Base-by-base conservation (phyloP, 2,797 vertebrate genomes). In the Lycodopsis pacificus region DNA sequence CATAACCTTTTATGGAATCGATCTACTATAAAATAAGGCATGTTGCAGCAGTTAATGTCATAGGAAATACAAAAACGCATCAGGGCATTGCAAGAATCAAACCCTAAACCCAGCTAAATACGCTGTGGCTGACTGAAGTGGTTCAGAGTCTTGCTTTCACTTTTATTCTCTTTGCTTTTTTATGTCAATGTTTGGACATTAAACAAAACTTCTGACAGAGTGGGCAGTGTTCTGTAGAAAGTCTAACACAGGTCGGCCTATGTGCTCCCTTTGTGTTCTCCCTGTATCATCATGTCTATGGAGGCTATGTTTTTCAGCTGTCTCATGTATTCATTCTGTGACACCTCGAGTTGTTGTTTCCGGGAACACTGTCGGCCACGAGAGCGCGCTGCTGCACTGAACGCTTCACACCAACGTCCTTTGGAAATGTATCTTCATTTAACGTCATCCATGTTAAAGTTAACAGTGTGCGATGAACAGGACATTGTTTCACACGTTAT, bases 401-500 rank as follows among this genome's bases (percentile, higher is more conserved):
- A 34, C 2, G 17, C 20, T 5, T 54, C 53, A 34, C 3, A 65
- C 81, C 63, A 85, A 61, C 86, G 42, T 54, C 25, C 2, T 76
- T 71, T 0, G 59, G 1, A 79, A 34, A 62, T 10, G 13, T 1
- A 4, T 0, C 0, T 0, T 2, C 13, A 4, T 59, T 84, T 25
- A 34, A n/a, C 0, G 11, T 7, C 3, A 53, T n/a, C 15, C 13
- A 2, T 1, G 10, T 22, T 62, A 19, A 11, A 22, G 3, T 12
- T 3, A 7, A 22, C 19, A 4, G 0, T 20, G 13, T 4, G 15
- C 7, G 7, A 25, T 0, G 4, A 0, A 13, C 9, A 62, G 1
- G 11, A 30, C 40, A 62, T 4, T 2, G 4, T 1, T 1, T 30
- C 8, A 0, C 0, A 34, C 0, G 0, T 22, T n/a, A 34, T 6